Evolutionary conservation across 2,888 invertebrate species (phyloP).

Genomic region (Drosophila paracracens): DNA sequence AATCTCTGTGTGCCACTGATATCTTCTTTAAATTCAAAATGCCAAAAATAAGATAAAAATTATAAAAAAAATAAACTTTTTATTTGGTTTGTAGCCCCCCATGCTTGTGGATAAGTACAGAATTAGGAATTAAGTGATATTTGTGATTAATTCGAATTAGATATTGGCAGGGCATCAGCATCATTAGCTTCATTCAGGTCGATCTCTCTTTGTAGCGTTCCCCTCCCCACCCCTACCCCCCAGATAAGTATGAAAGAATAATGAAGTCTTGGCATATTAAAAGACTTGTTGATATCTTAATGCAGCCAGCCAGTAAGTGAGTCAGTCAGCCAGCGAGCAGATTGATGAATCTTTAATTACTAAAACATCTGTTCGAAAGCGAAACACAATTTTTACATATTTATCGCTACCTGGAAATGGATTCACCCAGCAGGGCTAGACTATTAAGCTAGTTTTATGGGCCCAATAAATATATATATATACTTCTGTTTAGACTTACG

Average conservation of each 20-base stretch:
- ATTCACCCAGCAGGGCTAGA: slow-evolving; percentile 24
- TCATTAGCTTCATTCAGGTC: slow-evolving; percentile 44
- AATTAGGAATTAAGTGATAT: too few relatives aligned
- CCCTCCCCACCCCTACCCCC: too few relatives aligned
- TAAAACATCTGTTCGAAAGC: slow-evolving; percentile 45
- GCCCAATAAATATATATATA: slow-evolving; percentile 9
- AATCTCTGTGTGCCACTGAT: not conserved
- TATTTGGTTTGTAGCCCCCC: not conserved
- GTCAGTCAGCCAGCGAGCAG: not conserved
- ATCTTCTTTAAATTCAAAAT: not conserved
- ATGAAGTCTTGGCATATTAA: slow-evolving; percentile 14
- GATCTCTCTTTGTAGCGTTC: slow-evolving; percentile 25
- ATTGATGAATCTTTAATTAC: slow-evolving; percentile 46
- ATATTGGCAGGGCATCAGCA: slow-evolving; percentile 1
- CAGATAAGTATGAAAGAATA: not conserved
- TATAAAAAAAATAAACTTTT: not conserved
- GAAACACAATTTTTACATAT: slow-evolving; percentile 33
- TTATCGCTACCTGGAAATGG: slow-evolving; percentile 46
- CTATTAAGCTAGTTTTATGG: slow-evolving; percentile 35
- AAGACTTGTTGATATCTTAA: slow-evolving; percentile 38
- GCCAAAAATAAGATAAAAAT: not conserved
- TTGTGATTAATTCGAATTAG: not conserved
- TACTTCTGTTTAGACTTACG: slow-evolving; percentile 47
- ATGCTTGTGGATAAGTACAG: not conserved
- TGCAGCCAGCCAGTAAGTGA: slow-evolving; percentile 10